These are phyloP conservation scores for Callimico goeldii DNA, from an alignment of 2,797 vertebrate genomes.

Conservation along the genomic window DNA sequence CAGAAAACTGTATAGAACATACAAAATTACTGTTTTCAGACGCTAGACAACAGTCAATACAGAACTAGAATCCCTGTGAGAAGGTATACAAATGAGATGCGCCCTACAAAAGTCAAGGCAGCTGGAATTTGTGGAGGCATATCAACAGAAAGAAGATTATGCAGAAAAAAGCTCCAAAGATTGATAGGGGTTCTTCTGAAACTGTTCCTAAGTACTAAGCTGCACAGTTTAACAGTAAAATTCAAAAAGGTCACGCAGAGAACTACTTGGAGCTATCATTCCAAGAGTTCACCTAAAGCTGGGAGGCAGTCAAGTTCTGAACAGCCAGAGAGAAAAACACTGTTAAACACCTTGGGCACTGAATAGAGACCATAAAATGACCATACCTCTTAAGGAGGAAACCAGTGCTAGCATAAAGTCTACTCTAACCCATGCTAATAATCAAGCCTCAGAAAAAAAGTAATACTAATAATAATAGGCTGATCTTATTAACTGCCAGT, in stretches of 20 bases:
- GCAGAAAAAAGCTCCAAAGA: not conserved
- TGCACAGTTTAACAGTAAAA: slow-evolving; percentile 23
- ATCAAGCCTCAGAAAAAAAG: not conserved
- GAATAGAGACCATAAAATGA: not conserved
- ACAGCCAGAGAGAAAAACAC: not conserved
- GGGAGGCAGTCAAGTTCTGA: not conserved
- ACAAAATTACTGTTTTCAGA: not conserved
- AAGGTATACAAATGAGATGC: not conserved
- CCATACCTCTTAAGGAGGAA: not conserved
- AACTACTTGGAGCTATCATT: not conserved
- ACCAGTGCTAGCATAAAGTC: not conserved
- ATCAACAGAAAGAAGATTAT: not conserved
- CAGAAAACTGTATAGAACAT: not conserved
- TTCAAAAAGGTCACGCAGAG: slow-evolving; percentile 17
- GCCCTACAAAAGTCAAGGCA: not conserved
- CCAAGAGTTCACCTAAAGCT: slow-evolving; percentile 15
- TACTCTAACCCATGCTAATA: not conserved
- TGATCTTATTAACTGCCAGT: not conserved
- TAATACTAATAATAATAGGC: not conserved
- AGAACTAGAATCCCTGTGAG: not conserved
- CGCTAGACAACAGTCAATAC: not conserved
- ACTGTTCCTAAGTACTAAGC: not conserved
- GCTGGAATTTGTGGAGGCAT: not conserved
- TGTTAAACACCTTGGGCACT: not conserved
- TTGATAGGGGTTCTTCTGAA: not conserved